phyloP scores from a whole-genome alignment of 2,113 vertebrate species.

The Corythoichthys intestinalis region DNA sequence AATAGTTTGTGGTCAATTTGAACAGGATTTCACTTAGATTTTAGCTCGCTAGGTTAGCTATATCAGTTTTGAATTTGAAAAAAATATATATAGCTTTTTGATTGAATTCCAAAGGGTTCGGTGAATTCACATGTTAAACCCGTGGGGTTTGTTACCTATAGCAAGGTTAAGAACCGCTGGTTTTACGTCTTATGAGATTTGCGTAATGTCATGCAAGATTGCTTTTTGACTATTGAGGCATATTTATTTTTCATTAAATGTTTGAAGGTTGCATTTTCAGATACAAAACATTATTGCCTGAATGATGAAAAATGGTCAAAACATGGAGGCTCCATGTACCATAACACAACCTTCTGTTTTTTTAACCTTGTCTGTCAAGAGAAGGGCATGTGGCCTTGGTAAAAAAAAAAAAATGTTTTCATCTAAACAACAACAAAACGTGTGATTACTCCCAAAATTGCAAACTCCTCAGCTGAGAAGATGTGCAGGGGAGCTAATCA shows the following conservation, averaged over 20 bases:
- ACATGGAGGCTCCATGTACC: slow-evolving; percentile 19
- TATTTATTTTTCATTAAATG: neutral
- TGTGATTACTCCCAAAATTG: slow-evolving; percentile 60
- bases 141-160: too few species aligned
- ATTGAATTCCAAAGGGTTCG: too few species aligned
- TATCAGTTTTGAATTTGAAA: too few species aligned
- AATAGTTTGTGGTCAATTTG: too few species aligned
- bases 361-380: slow-evolving; percentile 28
- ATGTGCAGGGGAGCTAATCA: slow-evolving; percentile 57
- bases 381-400: slow-evolving; percentile 20
- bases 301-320: slow-evolving; percentile 12
- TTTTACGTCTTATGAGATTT: neutral
- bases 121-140: too few species aligned
- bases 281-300: neutral
- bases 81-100: too few species aligned
- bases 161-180: too few species aligned
- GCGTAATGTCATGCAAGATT: neutral
- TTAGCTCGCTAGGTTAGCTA: too few species aligned
- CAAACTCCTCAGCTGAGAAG: slow-evolving; percentile 51
- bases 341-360: slow-evolving; percentile 27
- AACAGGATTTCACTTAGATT: too few species aligned
- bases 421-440: slow-evolving; percentile 45
- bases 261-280: neutral
- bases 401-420: neutral
- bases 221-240: neutral